Percentiles rank a stretch among this genome's conserved stretches.
phyloP scores from a whole-genome alignment of 2,113 vertebrate genomes.

The Rhabdomys dilectus region DNA sequence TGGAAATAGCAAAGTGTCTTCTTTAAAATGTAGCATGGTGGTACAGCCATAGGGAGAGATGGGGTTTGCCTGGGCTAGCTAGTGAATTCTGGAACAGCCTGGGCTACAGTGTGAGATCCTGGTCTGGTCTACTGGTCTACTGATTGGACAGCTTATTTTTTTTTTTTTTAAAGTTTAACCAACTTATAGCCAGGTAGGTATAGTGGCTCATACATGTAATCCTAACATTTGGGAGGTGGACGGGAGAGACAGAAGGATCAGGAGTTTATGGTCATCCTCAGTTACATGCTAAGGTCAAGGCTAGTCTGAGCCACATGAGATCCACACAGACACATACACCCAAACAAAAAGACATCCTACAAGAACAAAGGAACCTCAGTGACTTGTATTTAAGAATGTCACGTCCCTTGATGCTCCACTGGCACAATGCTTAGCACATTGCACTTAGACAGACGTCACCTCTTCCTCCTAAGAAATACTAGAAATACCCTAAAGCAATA shows the following conservation, averaged over 20 bases:
- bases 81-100: background rate
- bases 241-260: background rate
- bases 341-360: background rate
- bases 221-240: background rate
- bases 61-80: background rate
- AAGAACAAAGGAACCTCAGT: background rate
- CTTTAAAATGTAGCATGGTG: background rate
- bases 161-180: background rate
- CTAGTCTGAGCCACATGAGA: background rate
- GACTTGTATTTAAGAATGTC: background rate
- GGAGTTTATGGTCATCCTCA: background rate
- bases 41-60: no score
- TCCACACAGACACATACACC: background rate
- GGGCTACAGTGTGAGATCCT: background rate
- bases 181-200: background rate
- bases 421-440: background rate
- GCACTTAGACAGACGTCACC: background rate
- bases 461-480: constrained; percentile 5
- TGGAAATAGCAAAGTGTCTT: background rate
- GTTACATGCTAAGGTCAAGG: background rate
- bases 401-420: background rate
- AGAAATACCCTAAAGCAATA: background rate
- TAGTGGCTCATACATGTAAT: background rate
- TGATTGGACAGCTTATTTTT: background rate
- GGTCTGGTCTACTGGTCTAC: background rate